Base-by-base conservation (phyloP, 2,113 vertebrate genomes). In the Bujurquina vittata region DNA sequence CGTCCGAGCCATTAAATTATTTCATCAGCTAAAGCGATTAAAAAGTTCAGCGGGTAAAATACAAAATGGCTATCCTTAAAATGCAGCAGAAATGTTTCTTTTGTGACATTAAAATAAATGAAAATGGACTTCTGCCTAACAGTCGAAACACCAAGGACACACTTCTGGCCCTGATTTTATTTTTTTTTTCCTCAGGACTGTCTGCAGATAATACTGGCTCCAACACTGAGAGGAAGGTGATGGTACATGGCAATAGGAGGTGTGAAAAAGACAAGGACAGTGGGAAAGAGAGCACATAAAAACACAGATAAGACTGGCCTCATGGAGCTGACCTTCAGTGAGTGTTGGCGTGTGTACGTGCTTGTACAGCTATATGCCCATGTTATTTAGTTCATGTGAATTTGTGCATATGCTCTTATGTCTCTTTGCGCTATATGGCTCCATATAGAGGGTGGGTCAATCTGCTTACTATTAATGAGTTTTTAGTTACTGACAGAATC, bases 231-330 rank as follows among this genome's bases (percentile, higher is more conserved):
- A 62, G 80, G 52, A 40, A 79, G 88, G 77, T 75, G 88, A 76
- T 83, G 86, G 74, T 56, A 87, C 89, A 91, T 65, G 80, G 72
- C 35, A 75, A 85, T 90, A 89, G 87, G 79, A 90, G 85, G 90
- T 82, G 91, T 87, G 75, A 93, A 91, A 92, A 90, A 79, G 74
- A 92, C 86, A 90, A 91, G 89, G 89, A 89, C 86, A 87, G 80
- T 56, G 75, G 84, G 83, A 87, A 89, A 85, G 72, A 29, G 58
- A 83, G 88, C 82, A 88, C 84, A 93, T 87, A 80, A 90, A 90
- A 91, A 88, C 80, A 82, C 59, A 81, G 93, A 94, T 94, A 95
- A 94, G 92, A 88, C 59, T 91, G 86, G 86, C 84, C 83, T 90
- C 78, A 62, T 83, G 17, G 79, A 59, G 91, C 43, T 94, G 94